Evolutionary conservation across 2,797 vertebrate genomes (phyloP).

Genomic region (Paedocypris micromegethes): DNA sequence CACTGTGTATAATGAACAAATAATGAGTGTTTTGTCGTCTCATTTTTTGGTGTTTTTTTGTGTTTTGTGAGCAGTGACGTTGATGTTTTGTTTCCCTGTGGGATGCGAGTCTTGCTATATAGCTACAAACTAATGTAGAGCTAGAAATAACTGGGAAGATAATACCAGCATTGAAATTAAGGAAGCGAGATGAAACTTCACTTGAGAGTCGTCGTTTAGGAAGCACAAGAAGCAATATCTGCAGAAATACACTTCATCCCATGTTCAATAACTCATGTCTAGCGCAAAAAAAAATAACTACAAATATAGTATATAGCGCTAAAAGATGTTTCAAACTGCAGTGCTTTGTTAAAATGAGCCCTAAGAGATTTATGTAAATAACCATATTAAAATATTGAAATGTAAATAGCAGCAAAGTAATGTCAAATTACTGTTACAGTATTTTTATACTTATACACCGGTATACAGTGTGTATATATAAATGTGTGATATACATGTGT

Average conservation of each 20-base stretch:
- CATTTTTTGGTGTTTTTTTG: constrained; percentile 7
- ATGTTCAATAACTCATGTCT: constrained; percentile 3
- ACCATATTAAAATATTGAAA: too few species aligned
- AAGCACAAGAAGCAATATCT: constrained; percentile 15
- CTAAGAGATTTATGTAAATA: too few species aligned
- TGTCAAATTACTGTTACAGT: too few species aligned
- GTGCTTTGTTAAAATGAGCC: too few species aligned
- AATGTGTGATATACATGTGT: too few species aligned
- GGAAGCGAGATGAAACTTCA: constrained; percentile 9
- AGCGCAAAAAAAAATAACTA: constrained; percentile 2
- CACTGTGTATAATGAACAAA: constrained; percentile 10
- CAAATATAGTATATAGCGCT: too few species aligned
- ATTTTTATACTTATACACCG: too few species aligned
- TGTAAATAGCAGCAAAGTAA: too few species aligned
- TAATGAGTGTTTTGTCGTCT: constrained; percentile 16
- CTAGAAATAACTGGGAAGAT: constrained; percentile 17
- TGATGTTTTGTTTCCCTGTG: neutral
- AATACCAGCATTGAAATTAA: constrained; percentile 11
- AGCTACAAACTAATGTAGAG: constrained; percentile 7
- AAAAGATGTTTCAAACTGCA: too few species aligned
- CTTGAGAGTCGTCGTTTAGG: constrained; percentile 17
- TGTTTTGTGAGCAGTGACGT: neutral
- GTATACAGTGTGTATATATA: too few species aligned
- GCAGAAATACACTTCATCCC: constrained; percentile 22
- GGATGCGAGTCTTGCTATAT: constrained; percentile 3